These are phyloP conservation scores for Amphimallon solstitiale DNA, from an alignment of 2,888 invertebrate species.

Conservation along the genomic window DNA sequence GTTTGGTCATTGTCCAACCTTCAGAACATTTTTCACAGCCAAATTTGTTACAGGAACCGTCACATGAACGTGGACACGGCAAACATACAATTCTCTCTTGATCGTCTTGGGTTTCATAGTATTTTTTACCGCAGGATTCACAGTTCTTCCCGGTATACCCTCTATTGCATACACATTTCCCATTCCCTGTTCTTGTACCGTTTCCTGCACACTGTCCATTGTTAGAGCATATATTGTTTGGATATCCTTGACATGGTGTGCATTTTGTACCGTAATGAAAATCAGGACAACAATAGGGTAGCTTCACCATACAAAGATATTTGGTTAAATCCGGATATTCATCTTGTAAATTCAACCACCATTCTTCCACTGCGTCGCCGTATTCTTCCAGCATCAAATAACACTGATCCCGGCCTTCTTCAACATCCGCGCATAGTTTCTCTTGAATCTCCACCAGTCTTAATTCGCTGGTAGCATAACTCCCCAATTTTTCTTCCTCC, in stretches of 20 bases:
- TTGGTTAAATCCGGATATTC: conserved; percentile 68
- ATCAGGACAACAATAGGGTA: conserved; percentile 85
- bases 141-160: conserved; percentile 86
- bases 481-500: conserved; percentile 87
- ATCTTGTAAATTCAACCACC: conserved; percentile 80
- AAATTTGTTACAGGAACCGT: conserved; percentile 77
- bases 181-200: conserved; percentile 93
- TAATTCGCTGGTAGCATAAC: conserved; percentile 88
- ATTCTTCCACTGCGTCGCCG: conserved; percentile 84
- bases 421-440: conserved; percentile 79
- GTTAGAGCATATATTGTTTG: conserved; percentile 78
- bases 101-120: conserved; percentile 80
- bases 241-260: conserved; percentile 80
- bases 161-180: conserved; percentile 84
- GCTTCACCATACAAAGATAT: conserved; percentile 82
- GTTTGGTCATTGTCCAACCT: conserved; percentile 80
- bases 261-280: conserved; percentile 87
- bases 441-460: conserved; percentile 92
- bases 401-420: conserved; percentile 80
- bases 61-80: conserved; percentile 82
- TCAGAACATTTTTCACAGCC: conserved; percentile 74
- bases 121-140: conserved; percentile 77
- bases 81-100: conserved; percentile 79
- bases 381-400: conserved; percentile 83
- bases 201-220: conserved; percentile 89